Evolutionary conservation across 1,140 invertebrate species (phyloP), one percentile per base, ranked within the genome.

Genomic region (Magallana ariakensis): DNA sequence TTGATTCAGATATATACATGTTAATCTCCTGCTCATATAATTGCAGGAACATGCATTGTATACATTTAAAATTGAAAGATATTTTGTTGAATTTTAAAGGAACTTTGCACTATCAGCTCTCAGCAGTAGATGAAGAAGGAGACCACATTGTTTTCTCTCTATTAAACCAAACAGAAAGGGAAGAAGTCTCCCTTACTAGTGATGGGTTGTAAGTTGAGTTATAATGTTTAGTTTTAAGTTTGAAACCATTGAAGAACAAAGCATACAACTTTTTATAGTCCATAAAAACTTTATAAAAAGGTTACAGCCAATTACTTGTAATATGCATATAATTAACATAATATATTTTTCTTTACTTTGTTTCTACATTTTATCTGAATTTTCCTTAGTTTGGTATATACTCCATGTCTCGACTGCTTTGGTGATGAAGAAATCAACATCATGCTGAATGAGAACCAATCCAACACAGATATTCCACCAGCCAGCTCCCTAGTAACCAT

Each of bases 111-210:
- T 87, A 87, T 53, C 9, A 83, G 58, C 70, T 87, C 19, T 19
- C 46, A 46, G 84, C 87, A 33, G 53, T 66, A 26, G 87, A 87
- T 85, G 84, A 85, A 62, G 87, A 87, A 58, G 84, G 84, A 56
- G 87, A 87, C n/a, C 15, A 62, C n/a, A 60, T 87, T 15, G 4
- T 66, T 3, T 85, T 85, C 82, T n/a, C 33, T 13, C 55, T 87
- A 7, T 82, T 70, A 22, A 33, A 26, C n/a, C 4, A 54, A 22
- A 66, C 56, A n/a, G 7, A 33, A n/a, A 53, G 10, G 19, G 84
- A 62, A 0, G 55, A 53, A 15, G 84, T 75, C 3, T 22, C 33
- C 16, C 10, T 85, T 46, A n/a, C 60, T 22, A 16, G 54, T 22
- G 55, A 60, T 85, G 84, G 84, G 54, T 55, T 75, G 84, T 85